Base-by-base conservation (phyloP, 1,140 invertebrate genomes). In the Stenopsyche tienmushanensis region DNA sequence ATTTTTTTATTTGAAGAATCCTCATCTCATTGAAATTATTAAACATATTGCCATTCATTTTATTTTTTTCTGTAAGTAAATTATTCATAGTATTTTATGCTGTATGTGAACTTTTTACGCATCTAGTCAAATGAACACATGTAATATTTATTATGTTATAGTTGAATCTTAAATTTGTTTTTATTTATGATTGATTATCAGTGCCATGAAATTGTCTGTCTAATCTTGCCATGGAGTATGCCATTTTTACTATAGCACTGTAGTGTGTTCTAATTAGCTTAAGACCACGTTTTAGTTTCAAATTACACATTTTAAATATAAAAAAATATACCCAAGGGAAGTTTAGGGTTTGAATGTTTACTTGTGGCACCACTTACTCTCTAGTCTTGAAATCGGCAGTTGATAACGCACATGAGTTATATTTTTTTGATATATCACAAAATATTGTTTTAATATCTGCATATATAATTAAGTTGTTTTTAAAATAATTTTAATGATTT, bases 71-170 rank as follows among this genome's bases (percentile, higher is more conserved):
- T n/a, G 15, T 34, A 54, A 29, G 29, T 25, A 52, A 15, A 54
- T 25, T 21, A 24, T 29, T 54, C 29, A 21, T 21, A 49, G n/a
- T 7, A 21, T 21, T 21, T 49, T 21, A 17, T 29, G 13, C 23
- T 49, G 1, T 34, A 29, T 9, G 25, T 21, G 52, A 15, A 29
- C 52, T 5, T 17, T 21, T 54, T 15, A 34, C 26, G 21, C 52
- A 54, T 54, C 52, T 54, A 54, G 52, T 54, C 52, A 54, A 34
- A 54, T 54, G 18, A 49, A 21, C 23, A 49, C 23, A 20, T 34
- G 45, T 54, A 21, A 34, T 54, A 34, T 52, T 2, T 52, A 26
- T 26, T 52, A 21, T 21, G 21, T 23, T 52, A 52, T 54, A 54
- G 52, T 25, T 34, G 52, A 54, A 34, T 34, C 25, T 54, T 54